These are phyloP conservation scores for Choloepus didactylus DNA, from an alignment of 2,797 vertebrate genomes.

Conservation along the genomic window DNA sequence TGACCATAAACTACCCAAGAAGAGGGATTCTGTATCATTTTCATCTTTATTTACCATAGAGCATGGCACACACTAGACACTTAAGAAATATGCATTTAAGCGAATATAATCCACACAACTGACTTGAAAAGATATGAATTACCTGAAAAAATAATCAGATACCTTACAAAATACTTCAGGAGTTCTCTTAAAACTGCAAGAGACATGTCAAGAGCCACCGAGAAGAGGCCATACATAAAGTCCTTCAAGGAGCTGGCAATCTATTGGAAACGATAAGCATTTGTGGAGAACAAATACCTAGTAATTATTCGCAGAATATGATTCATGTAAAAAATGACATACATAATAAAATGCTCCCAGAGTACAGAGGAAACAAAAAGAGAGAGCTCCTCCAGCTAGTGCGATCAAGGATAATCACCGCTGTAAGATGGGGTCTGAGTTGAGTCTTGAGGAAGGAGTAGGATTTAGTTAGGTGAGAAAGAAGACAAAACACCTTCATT, in stretches of 20 bases:
- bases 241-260: neutral
- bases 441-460: neutral
- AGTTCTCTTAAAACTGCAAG: neutral
- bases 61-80: too few relatives aligned
- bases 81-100: neutral
- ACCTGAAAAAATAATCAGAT: neutral
- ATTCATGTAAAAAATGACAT: neutral
- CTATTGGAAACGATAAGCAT: neutral
- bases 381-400: neutral
- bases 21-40: neutral
- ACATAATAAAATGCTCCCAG: neutral
- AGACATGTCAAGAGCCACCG: neutral
- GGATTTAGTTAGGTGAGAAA: neutral
- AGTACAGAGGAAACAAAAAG: neutral
- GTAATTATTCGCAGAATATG: neutral
- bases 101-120: neutral
- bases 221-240: neutral
- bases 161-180: neutral
- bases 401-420: neutral
- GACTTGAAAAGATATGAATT: neutral
- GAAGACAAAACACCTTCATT: neutral
- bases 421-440: neutral
- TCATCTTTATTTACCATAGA: neutral
- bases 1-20: neutral
- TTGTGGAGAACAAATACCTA: neutral